Percentiles rank a stretch among this genome's conserved stretches.
Evolutionary conservation across 2,888 invertebrate genomes (phyloP).

Genomic region (Hirtodrosophila confusa): DNA sequence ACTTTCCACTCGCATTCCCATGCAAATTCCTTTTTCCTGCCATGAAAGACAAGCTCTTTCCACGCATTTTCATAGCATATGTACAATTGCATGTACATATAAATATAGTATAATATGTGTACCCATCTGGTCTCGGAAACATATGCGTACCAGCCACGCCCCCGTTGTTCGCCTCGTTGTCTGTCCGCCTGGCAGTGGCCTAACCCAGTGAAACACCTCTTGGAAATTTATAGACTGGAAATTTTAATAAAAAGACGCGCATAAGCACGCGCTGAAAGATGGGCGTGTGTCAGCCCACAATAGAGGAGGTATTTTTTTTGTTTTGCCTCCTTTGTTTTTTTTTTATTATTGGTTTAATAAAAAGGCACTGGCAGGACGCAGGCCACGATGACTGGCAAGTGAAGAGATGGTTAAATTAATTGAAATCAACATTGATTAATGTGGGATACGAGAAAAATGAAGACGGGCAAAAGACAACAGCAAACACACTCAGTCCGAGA

Average conservation of each 20-base stretch:
- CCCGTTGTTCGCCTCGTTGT: neutral
- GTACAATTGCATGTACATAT: neutral
- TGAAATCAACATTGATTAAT: conserved; percentile 81
- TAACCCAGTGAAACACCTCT: conserved; percentile 57
- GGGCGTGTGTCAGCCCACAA: conserved; percentile 52
- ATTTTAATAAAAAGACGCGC: conserved; percentile 65
- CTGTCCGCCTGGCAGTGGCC: conserved; percentile 8
- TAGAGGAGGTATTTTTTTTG: conserved; percentile 26
- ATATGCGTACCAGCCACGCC: conserved; percentile 26
- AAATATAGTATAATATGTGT: neutral
- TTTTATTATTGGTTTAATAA: conserved; percentile 59
- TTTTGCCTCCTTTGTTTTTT: conserved; percentile 1
- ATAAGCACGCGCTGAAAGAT: conserved; percentile 46
- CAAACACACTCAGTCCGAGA: conserved; percentile 5
- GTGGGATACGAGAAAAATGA: conserved; percentile 73
- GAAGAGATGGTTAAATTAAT: conserved; percentile 80
- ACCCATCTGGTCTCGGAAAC: conserved; percentile 13
- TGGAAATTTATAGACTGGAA: conserved; percentile 75
- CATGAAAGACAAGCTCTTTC: conserved; percentile 10
- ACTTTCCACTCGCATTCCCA: conserved; percentile 15
- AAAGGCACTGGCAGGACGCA: conserved; percentile 46
- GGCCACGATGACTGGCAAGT: conserved; percentile 67
- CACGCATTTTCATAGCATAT: conserved; percentile 38
- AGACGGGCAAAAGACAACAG: conserved; percentile 45
- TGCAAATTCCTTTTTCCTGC: conserved; percentile 11